Evolutionary conservation across 2,888 invertebrate species (phyloP), one percentile per base, ranked within the genome.

Genomic region (Tenthredo livida): DNA sequence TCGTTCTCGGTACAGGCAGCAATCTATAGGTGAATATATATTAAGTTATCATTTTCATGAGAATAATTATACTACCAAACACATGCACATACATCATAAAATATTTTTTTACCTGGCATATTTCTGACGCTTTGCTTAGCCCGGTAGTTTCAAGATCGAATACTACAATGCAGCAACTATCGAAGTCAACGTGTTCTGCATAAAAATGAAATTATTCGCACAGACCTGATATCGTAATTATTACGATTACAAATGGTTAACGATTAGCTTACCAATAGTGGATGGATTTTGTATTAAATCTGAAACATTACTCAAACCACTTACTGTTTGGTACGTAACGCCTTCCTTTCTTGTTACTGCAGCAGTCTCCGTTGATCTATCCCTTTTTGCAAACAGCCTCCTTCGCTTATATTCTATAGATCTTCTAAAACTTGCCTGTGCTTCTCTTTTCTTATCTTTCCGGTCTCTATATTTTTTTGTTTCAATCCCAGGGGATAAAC

Each of bases 101-200:
- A 77, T 25, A 15, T 5, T 33, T 29, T 85, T 47, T 84, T 75
- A 87, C 86, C 86, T 86, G 86, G 82, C 84, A 65, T n/a, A 87
- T 85, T 84, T 86, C 85, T 17, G 84, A 72, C 12, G 83, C 82
- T 50, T 50, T 73, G 0, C 7, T 10, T 6, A 86, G 21, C 9
- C 85, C 86, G 50, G 86, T 85, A 9, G 86, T 86, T 84, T 86
- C 80, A 9, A 87, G 43, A 67, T 87, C 85, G 15, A 86, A 84
- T 54, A 82, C 70, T 17, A 87, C 78, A 12, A 83, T 47, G 84
- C 54, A 37, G 15, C 43, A 73, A 67, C 84, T 75, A 7, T 84
- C 82, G 21, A 54, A 65, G 50, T 37, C 43, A 37, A 43, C 54
- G 21, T 37, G 40, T 33, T 61, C 78, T 75, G 21, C 47, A n/a